Base-by-base conservation (phyloP, 2,888 invertebrate species). In the Polyploca ridens region DNA sequence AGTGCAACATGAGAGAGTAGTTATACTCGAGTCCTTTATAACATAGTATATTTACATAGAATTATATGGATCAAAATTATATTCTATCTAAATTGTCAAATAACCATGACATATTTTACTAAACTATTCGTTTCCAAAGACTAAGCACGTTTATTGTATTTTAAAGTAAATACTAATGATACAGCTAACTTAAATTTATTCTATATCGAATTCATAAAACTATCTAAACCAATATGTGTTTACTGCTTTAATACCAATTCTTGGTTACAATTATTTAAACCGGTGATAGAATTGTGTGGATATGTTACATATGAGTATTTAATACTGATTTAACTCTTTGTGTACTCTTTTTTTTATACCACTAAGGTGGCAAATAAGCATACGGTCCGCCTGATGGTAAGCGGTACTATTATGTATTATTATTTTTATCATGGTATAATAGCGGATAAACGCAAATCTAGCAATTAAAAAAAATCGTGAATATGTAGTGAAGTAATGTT, bases 191-290 rank as follows among this genome's bases (percentile, higher is more conserved):
- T 76, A 69, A 73, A 87, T 86, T 83, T 86, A 87, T 84, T 86
- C 79, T 68, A 67, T 69, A 77, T 61, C 68, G 63, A 73, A 73
- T 73, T 64, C 69, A 71, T 66, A 66, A 69, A 76, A 71, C 67
- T 79, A 74, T 82, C 76, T 79, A 71, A 68, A 69, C 64, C 75
- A 78, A 79, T 82, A 81, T 81, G 74, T 80, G 83, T 83, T 82
- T 83, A 85, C 82, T 76, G 78, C 76, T 72, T 66, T 77, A 75
- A 83, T 81, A 84, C 77, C 83, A 81, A 86, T 86, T 87, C 84
- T 83, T 78, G 76, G 78, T 69, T 75, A 70, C 64, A 67, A 66
- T 64, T 77, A 74, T 76, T 81, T 79, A 74, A 71, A 77, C 73
- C 66, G 66, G 58, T 59, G 71, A 66, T 63, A 76, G 72, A 69